A percentile compares a stretch with the other conserved stretches of the same genome.
Evolutionary conservation across 2,888 invertebrate genomes (phyloP).

Genomic region (Dryocosmus kuriphilus): DNA sequence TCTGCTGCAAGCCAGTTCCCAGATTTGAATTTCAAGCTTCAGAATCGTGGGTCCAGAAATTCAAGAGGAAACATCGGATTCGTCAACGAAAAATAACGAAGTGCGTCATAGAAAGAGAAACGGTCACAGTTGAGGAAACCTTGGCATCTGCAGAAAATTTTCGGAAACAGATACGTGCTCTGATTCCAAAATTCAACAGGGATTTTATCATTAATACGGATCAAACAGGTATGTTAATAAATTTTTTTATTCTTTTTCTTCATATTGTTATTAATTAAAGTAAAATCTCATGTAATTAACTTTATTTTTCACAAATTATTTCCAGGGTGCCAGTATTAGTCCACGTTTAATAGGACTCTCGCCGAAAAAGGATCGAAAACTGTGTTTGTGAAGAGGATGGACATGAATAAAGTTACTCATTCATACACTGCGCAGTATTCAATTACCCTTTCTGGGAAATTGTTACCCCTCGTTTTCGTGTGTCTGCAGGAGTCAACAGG

Average conservation of each 20-base stretch:
- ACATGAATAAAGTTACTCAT: conserved; percentile 50
- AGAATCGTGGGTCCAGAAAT: conserved; percentile 48
- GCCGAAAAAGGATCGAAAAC: conserved; percentile 39
- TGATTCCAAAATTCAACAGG: conserved; percentile 48
- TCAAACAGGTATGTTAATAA: conserved; percentile 43
- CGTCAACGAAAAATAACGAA: conserved; percentile 41
- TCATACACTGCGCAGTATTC: conserved; percentile 52
- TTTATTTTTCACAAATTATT: neutral
- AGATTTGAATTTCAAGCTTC: conserved; percentile 53
- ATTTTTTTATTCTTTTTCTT: neutral
- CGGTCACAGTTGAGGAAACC: conserved; percentile 34
- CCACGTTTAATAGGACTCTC: conserved; percentile 22
- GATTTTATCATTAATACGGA: conserved; percentile 54
- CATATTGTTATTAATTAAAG: too few relatives aligned
- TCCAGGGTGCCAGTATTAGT: conserved; percentile 44
- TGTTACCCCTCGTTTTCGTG: conserved; percentile 44
- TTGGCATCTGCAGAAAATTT: conserved; percentile 46
- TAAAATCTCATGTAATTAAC: neutral
- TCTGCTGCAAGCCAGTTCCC: conserved; percentile 53
- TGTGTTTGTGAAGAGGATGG: conserved; percentile 42
- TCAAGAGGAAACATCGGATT: conserved; percentile 45
- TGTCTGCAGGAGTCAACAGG: conserved; percentile 49
- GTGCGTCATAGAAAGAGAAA: conserved; percentile 25
- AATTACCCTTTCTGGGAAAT: conserved; percentile 47
- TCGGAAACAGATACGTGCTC: conserved; percentile 35